Conservation (phyloP, 2,113 vertebrate species). For the Pollimyrus isidori region DNA sequence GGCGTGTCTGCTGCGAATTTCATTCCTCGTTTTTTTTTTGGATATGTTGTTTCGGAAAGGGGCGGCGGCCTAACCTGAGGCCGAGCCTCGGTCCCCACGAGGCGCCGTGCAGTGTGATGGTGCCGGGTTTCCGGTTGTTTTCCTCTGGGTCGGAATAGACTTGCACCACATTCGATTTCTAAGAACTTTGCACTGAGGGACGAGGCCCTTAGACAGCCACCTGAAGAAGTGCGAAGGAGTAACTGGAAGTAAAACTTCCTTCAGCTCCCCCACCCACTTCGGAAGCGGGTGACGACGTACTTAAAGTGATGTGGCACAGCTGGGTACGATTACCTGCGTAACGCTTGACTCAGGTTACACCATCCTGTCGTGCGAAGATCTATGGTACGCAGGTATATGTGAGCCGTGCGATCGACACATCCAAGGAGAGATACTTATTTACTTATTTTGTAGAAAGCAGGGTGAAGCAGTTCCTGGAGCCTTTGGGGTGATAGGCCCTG, state of each 20-base stretch:
- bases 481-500: neutral
- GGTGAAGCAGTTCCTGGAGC: neutral
- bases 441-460: neutral
- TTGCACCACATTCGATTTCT: neutral
- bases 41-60: neutral
- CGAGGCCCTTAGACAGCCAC: neutral
- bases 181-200: neutral
- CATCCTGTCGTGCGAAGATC: neutral
- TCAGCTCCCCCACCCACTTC: neutral
- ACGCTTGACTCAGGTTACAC: neutral
- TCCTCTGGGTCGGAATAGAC: neutral
- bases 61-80: neutral
- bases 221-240: neutral
- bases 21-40: neutral
- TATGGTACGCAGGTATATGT: neutral
- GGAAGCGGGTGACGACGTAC: neutral
- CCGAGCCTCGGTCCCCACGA: neutral
- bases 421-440: neutral
- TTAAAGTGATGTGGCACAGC: neutral
- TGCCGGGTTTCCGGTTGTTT: neutral
- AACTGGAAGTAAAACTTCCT: neutral
- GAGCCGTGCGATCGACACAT: neutral
- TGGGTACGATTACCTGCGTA: neutral
- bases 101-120: neutral
- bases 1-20: neutral